These are phyloP conservation scores for Gastrophysa polygoni DNA, from an alignment of 2,888 invertebrate species.

Conservation along the genomic window DNA sequence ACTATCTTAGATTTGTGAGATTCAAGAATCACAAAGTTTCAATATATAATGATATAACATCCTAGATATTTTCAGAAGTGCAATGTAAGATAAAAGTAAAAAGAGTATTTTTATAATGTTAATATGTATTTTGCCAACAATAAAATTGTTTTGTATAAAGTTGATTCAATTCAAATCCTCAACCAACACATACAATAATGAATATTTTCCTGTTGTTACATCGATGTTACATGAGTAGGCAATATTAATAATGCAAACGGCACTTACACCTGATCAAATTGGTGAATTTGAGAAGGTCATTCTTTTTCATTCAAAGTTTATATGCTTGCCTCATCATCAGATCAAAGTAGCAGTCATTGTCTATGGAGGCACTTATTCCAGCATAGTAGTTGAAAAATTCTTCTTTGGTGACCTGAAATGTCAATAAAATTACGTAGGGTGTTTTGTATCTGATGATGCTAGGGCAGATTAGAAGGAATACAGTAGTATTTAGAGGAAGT, in stretches of 20 bases:
- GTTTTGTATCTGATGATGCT: too few relatives aligned
- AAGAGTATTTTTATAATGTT: conserved; percentile 33
- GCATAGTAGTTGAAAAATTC: conserved; percentile 95
- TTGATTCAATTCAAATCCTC: not conserved
- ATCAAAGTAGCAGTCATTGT: conserved; percentile 93
- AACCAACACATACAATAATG: not conserved
- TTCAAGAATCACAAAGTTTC: too few relatives aligned
- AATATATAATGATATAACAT: too few relatives aligned
- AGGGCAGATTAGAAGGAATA: too few relatives aligned
- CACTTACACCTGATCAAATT: not conserved
- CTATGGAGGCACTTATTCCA: conserved; percentile 92
- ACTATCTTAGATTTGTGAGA: too few relatives aligned
- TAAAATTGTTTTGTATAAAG: conserved; percentile 28
- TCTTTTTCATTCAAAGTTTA: conserved; percentile 70
- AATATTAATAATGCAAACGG: too few relatives aligned
- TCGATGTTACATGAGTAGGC: too few relatives aligned
- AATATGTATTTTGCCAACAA: conserved; percentile 26
- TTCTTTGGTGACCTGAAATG: conserved; percentile 83
- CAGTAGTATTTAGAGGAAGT: too few relatives aligned
- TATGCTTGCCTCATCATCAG: conserved; percentile 93
- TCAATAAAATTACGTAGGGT: too few relatives aligned
- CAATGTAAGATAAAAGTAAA: conserved; percentile 27
- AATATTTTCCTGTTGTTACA: too few relatives aligned
- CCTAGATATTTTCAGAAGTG: conserved; percentile 22
- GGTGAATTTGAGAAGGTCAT: not conserved